These are phyloP conservation scores for Malacoraja senta DNA, from an alignment of 2,797 vertebrate species.

Conservation along the genomic window DNA sequence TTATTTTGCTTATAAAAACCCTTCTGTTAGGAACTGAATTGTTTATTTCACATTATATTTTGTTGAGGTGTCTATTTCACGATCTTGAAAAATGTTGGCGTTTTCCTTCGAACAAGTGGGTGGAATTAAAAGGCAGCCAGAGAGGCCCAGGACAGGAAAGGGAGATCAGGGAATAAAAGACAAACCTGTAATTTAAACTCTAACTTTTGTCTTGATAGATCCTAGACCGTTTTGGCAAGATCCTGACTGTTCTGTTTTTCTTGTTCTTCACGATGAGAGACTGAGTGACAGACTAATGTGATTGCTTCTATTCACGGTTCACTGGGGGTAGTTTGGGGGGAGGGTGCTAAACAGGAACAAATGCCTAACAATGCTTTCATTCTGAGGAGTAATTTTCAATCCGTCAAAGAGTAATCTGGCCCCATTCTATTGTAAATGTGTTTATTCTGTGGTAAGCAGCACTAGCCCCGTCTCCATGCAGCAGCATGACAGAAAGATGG, in stretches of 20 bases:
- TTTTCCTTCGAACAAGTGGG: background rate
- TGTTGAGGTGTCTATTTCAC: background rate
- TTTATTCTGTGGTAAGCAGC: slow-evolving; percentile 44
- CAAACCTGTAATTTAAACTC: slow-evolving; percentile 35
- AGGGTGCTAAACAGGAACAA: slow-evolving; percentile 48
- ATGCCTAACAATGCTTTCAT: slow-evolving; percentile 52
- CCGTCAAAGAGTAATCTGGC: slow-evolving; percentile 47
- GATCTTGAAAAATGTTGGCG: background rate
- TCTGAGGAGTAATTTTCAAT: slow-evolving; percentile 49
- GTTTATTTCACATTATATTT: background rate
- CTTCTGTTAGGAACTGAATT: background rate
- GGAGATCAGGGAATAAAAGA: slow-evolving; percentile 6
- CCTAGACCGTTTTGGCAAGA: slow-evolving; percentile 31
- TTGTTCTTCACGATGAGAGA: slow-evolving; percentile 16
- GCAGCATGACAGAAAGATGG: slow-evolving; percentile 41
- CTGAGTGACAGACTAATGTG: slow-evolving; percentile 42
- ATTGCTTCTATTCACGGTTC: slow-evolving; percentile 43
- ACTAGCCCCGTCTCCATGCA: slow-evolving; percentile 41
- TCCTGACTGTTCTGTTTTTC: slow-evolving; percentile 39
- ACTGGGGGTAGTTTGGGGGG: slow-evolving; percentile 47
- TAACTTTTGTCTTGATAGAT: slow-evolving; percentile 30
- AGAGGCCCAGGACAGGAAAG: slow-evolving; percentile 23
- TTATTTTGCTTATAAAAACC: background rate
- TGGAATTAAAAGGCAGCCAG: slow-evolving; percentile 12
- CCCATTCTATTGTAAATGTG: slow-evolving; percentile 50